Evolutionary conservation across 2,113 vertebrate species (phyloP), one percentile per base, ranked within the genome.

Genomic region (Crotalus helleri): DNA sequence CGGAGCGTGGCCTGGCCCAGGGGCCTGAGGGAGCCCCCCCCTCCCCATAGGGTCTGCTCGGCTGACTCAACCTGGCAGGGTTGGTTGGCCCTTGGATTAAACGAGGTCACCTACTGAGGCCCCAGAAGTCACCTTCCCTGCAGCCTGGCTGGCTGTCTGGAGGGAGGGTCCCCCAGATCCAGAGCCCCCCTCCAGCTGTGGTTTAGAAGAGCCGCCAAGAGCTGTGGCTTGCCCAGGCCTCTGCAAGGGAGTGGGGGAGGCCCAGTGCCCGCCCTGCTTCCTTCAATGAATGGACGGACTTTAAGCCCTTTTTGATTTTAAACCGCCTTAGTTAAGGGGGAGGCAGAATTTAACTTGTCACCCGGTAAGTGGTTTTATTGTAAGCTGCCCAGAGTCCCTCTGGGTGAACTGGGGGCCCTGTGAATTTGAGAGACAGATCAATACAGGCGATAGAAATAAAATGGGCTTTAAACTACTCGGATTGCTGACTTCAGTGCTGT

Each of bases 241-340:
- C n/a, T 64, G 61, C 3, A 1, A 12, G 10, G 61, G 11, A n/a
- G 61, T 1, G 61, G 61, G 26, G 5, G 61, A 7, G 13, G 1
- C 6, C 3, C 24, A 11, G 3, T 9, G 0, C 58, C 23, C 3
- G 46, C 46, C 55, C 2, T 2, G 5, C 64, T 19, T 19, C 15
- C 1, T 81, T 19, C 15, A 0, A 19, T 19, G 69, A n/a, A 29
- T 5, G 26, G 26, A 33, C 69, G 26, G 26, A 33, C 69, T 39
- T 33, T 33, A 33, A 17, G n/a, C 13, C 19, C 69, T 39, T 64
- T 61, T 11, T 74, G 13, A 19, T 33, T 69, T 74, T 74, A 74
- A 74, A 74, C 1, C 12, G 26, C 26, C 61, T 64, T 64, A 6
- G 64, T 2, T n/a, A 6, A 5, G 5, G 15, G 2, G 69, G 33